A percentile compares a stretch with the other conserved stretches of the same genome.
phyloP scores from a whole-genome alignment of 2,888 invertebrate species.

The Leptopterna dolabrata region DNA sequence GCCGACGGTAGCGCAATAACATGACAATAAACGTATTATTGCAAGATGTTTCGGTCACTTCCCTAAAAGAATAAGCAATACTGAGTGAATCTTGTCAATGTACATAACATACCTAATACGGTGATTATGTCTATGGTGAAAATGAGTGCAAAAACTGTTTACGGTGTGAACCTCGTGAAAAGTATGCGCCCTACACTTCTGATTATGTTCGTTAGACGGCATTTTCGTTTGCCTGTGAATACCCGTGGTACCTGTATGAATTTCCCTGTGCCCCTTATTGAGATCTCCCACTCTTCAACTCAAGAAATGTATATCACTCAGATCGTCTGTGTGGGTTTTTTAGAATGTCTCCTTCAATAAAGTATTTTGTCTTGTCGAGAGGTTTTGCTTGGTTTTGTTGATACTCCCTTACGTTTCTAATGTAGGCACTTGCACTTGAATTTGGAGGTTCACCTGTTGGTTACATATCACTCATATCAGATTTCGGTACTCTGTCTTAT shows the following conservation, averaged over 20 bases:
- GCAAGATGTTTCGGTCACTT: not conserved
- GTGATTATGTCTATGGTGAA: not conserved
- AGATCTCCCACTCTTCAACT: not conserved
- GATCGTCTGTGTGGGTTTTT: not conserved
- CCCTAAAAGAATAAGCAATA: not conserved
- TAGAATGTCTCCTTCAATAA: not conserved
- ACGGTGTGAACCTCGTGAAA: not conserved
- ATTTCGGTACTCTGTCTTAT: no score
- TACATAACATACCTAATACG: not conserved
- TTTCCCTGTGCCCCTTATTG: not conserved
- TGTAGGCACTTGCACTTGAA: no score
- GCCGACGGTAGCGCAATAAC: conserved; percentile 78
- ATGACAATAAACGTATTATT: not conserved
- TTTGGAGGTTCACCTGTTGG: no score
- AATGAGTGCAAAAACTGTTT: not conserved
- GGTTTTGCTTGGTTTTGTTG: no score
- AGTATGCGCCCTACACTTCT: not conserved
- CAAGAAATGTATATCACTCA: not conserved
- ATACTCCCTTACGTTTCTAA: no score
- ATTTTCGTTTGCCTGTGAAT: not conserved
- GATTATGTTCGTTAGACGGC: not conserved
- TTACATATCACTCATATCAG: no score
- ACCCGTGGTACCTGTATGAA: not conserved
- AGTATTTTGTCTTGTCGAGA: not conserved
- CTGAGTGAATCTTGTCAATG: conserved; percentile 46